Percentiles rank a stretch among this genome's conserved stretches.
Conservation (phyloP, 2,888 invertebrate genomes). For the Augiades crinisus region DNA sequence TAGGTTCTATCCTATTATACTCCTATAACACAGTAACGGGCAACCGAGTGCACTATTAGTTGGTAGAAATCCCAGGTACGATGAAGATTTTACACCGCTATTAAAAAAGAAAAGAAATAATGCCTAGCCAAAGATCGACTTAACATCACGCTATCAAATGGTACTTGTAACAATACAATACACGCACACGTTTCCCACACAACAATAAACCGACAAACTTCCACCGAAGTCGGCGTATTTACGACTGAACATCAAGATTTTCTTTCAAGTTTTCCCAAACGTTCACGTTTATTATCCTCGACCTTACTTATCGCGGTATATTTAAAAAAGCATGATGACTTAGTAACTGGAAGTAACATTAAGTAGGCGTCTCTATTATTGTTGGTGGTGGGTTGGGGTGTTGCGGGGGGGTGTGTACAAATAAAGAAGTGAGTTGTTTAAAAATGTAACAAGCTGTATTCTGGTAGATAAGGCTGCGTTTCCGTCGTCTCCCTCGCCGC, state of each 20-base stretch:
- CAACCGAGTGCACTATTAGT: too few relatives aligned
- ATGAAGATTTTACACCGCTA: too few relatives aligned
- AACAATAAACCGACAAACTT: conserved; percentile 36
- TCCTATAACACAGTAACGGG: too few relatives aligned
- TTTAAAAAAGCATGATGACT: conserved; percentile 79
- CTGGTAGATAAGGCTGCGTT: conserved; percentile 77
- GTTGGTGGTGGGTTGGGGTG: conserved; percentile 61
- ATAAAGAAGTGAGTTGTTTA: conserved; percentile 80
- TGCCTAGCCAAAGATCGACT: too few relatives aligned
- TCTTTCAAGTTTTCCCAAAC: conserved; percentile 50
- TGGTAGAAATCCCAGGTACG: too few relatives aligned
- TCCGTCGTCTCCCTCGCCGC: conserved; percentile 66
- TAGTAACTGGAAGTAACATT: conserved; percentile 80
- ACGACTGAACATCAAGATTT: conserved; percentile 63
- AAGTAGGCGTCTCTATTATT: conserved; percentile 77
- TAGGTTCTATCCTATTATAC: too few relatives aligned
- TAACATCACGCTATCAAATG: too few relatives aligned
- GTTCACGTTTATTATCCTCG: conserved; percentile 76
- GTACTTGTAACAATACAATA: too few relatives aligned
- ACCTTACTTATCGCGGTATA: conserved; percentile 69
- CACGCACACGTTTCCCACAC: background rate
- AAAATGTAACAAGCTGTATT: conserved; percentile 80
- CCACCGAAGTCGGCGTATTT: conserved; percentile 51
- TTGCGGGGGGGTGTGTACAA: conserved; percentile 59
- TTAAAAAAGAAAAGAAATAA: too few relatives aligned